Evolutionary conservation across 2,797 vertebrate genomes (phyloP), one percentile per base, ranked within the genome.

Genomic region (Pempheris klunzingeri): DNA sequence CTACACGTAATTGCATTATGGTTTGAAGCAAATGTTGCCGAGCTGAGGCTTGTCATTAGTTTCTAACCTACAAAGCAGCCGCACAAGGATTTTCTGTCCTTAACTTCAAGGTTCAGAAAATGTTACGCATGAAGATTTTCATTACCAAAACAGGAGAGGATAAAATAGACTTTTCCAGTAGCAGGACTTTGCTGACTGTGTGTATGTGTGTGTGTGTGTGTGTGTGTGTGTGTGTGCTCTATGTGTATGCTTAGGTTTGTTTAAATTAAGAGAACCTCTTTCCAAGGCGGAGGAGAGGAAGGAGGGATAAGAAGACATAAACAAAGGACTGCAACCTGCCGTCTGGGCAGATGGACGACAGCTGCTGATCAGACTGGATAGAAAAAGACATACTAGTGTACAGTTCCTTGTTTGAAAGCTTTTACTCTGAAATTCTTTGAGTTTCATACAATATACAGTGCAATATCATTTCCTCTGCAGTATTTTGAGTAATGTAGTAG

Each of bases 261-360:
- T 87, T 88, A 78, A 78, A 77, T 85, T 39, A 75, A 26, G 43
- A 58, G 52, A 67, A 70, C 4, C 2, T 74, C 59, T 70, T 81
- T 87, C 80, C 71, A 3, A 73, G 58, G 54, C 69, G 58, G 44
- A 46, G 57, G 74, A 62, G 77, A 78, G 74, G 57, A 46, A 80
- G 55, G 72, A 67, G 74, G 68, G 24, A 62, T 2, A 38, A 82
- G 59, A 55, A 63, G 61, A 82, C 63, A 71, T 90, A 90, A 91
- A 92, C 88, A 86, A 60, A 87, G 59, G 46, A 76, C 74, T 52
- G 1, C 1, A 76, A 70, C 28, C 50, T 41, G 24, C 44, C 9
- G 17, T 14, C 47, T 65, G 71, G 15, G 17, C 82, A 82, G 71
- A 80, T 65, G 81, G 77, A 77, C 54, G 26, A 52, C 88, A 87